Conservation (phyloP, 2,113 vertebrate genomes). For the Panthera tigris region DNA sequence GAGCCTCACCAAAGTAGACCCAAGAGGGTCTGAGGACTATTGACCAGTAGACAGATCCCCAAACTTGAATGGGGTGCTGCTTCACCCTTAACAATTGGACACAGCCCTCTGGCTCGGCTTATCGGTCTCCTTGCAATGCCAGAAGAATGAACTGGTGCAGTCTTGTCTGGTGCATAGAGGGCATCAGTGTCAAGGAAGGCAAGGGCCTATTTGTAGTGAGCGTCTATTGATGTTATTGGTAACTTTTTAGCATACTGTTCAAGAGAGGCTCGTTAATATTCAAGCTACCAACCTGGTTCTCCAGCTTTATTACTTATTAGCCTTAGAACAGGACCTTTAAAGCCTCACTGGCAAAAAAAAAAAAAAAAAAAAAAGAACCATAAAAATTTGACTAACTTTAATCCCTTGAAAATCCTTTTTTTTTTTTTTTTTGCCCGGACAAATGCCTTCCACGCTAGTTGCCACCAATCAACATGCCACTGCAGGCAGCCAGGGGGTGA, state of each 20-base stretch:
- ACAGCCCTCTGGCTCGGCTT: not conserved
- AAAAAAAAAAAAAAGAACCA: constrained; percentile 33
- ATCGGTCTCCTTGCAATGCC: not conserved
- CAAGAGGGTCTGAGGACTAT: constrained; percentile 11
- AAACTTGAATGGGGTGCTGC: not conserved
- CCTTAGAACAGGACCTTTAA: constrained; percentile 10
- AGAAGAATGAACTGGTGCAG: not conserved
- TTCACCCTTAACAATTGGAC: not conserved
- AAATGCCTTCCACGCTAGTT: not conserved
- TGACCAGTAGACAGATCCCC: not conserved
- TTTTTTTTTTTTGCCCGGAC: constrained; percentile 16
- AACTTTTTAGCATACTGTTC: not conserved
- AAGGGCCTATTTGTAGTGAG: not conserved
- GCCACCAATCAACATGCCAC: not conserved
- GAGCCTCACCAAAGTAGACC: not conserved
- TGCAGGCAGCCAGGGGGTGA: not conserved
- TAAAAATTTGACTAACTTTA: constrained; percentile 53
- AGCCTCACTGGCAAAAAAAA: constrained; percentile 23
- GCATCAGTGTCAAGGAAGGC: not conserved
- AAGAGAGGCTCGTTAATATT: constrained; percentile 8
- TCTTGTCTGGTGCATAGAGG: not conserved
- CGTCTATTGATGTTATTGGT: not conserved
- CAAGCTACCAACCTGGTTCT: not conserved
- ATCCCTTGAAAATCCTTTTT: constrained; percentile 56
- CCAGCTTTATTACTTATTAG: constrained; percentile 31